Evolutionary conservation across 2,797 vertebrate genomes (phyloP).

Genomic region (Poeciliopsis turneri): DNA sequence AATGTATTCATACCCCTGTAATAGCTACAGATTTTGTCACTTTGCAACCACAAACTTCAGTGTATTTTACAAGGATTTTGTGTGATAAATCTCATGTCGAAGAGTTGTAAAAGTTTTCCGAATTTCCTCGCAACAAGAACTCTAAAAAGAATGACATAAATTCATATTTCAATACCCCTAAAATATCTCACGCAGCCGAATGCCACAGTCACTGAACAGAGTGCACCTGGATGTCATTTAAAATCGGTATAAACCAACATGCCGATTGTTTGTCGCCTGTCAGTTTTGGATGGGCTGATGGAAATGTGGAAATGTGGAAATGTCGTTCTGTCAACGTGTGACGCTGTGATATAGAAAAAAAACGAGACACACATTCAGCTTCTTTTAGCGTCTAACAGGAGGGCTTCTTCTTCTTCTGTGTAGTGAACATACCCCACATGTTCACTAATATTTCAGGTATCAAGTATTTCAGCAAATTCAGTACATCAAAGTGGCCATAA

Average conservation of each 20-base stretch:
- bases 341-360: too few relatives aligned
- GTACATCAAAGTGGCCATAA: too few relatives aligned
- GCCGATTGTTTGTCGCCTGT: neutral
- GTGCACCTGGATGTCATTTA: neutral
- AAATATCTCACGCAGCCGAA: neutral
- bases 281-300: too few relatives aligned
- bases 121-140: neutral
- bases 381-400: too few relatives aligned
- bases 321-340: too few relatives aligned
- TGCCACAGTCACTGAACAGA: neutral
- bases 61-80: neutral
- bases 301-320: too few relatives aligned
- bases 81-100: constrained; percentile 14
- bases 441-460: too few relatives aligned
- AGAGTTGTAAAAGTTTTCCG: neutral
- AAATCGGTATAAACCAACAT: neutral
- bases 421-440: too few relatives aligned
- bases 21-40: neutral
- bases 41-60: neutral
- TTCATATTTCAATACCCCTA: neutral
- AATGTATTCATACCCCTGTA: neutral
- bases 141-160: neutral
- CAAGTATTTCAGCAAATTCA: too few relatives aligned
- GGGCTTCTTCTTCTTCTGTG: too few relatives aligned
- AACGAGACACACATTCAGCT: too few relatives aligned